A percentile compares a stretch with the other conserved stretches of the same genome.
Conservation (phyloP, 2,113 vertebrate species). For the Kobus ellipsiprymnus region DNA sequence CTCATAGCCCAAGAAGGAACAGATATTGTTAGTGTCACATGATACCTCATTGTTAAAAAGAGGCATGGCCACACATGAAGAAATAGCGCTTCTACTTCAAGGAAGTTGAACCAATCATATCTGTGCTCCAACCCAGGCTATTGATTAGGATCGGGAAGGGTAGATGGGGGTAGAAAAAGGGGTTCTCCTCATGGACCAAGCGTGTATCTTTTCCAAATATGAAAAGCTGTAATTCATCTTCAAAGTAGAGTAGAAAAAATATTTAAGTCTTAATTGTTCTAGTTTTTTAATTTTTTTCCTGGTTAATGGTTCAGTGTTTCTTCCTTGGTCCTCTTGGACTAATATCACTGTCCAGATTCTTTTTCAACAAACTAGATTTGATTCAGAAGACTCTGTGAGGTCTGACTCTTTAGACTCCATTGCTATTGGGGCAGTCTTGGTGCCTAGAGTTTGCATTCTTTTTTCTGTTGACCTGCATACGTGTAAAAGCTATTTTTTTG, state of each 20-base stretch:
- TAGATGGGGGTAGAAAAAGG: neutral
- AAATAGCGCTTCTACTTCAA: slow-evolving; percentile 32
- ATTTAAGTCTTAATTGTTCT: neutral
- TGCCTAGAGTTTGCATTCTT: slow-evolving; percentile 63
- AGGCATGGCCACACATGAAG: slow-evolving; percentile 66
- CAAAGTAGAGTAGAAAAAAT: slow-evolving; percentile 52
- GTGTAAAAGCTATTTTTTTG: neutral
- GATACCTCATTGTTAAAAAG: slow-evolving; percentile 75
- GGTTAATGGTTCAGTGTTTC: slow-evolving; percentile 37
- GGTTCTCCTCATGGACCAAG: neutral
- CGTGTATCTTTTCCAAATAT: slow-evolving; percentile 51
- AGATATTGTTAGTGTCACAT: slow-evolving; percentile 68
- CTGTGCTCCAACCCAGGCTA: neutral
- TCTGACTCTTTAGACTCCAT: neutral
- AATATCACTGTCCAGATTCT: neutral
- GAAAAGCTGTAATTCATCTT: slow-evolving; percentile 39
- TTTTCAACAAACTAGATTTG: slow-evolving; percentile 25
- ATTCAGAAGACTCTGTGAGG: neutral
- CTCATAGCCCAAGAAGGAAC: slow-evolving; percentile 62
- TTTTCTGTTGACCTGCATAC: slow-evolving; percentile 7
- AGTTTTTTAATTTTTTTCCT: slow-evolving; percentile 39
- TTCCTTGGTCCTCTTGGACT: slow-evolving; percentile 33
- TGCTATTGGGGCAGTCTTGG: slow-evolving; percentile 57
- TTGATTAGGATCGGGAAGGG: neutral
- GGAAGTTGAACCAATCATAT: neutral